phyloP scores from a whole-genome alignment of 2,797 vertebrate genomes.

The Smutsia gigantea region DNA sequence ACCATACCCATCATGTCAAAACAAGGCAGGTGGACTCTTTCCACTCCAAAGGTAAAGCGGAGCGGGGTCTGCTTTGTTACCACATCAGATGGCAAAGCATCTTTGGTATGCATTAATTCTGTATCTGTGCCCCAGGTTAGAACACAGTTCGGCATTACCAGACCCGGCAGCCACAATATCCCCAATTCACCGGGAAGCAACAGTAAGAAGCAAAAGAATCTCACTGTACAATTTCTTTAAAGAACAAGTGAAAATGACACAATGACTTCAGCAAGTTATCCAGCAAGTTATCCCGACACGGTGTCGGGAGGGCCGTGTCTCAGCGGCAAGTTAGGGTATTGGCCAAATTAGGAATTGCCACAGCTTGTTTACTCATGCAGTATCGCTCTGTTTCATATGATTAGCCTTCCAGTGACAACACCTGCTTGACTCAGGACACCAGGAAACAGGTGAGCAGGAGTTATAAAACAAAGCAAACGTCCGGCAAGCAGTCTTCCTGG shows the following conservation, averaged over 20 bases:
- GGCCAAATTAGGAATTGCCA: no score
- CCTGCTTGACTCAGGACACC: not conserved
- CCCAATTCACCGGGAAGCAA: not conserved
- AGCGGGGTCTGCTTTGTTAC: not conserved
- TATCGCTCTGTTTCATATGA: no score
- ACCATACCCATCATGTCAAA: fast-evolving
- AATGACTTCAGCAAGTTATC: not conserved
- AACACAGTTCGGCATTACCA: not conserved
- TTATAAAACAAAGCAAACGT: not conserved
- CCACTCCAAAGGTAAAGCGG: not conserved
- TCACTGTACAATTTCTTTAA: not conserved
- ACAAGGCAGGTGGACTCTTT: not conserved
- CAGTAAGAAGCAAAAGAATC: not conserved
- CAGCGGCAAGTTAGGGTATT: no score
- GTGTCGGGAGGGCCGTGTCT: no score
- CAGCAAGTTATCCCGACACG: no score
- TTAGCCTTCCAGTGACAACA: not conserved
- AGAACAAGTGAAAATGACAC: not conserved
- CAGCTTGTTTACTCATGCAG: no score
- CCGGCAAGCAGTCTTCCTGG: fast-evolving
- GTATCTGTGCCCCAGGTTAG: fast-evolving
- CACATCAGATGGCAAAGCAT: no score
- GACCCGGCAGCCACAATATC: fast-evolving
- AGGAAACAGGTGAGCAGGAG: fast-evolving
- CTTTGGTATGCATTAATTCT: no score